These are phyloP conservation scores for Acleris sparsana DNA, from an alignment of 2,888 invertebrate species.

Conservation along the genomic window DNA sequence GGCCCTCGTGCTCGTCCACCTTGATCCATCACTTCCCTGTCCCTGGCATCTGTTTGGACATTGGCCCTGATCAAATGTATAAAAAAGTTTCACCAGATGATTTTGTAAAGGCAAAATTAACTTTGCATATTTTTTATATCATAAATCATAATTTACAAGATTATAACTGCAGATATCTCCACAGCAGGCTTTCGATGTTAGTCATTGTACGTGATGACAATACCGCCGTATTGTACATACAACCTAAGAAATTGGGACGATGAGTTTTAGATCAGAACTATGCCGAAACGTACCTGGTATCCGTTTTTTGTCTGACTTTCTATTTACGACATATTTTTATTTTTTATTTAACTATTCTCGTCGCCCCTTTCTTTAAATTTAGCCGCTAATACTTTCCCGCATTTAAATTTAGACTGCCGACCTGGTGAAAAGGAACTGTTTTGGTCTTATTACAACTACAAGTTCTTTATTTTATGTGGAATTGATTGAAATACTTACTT, in stretches of 20 bases:
- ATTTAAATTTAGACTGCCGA: neutral
- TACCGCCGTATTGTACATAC: constrained; percentile 33
- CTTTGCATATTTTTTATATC: neutral
- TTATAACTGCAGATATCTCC: neutral
- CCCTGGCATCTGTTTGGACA: too few relatives aligned
- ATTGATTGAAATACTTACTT: too few relatives aligned
- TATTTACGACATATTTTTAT: constrained; percentile 38
- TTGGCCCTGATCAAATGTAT: neutral
- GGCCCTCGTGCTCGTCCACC: too few relatives aligned
- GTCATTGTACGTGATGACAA: constrained; percentile 43
- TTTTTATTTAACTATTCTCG: constrained; percentile 23
- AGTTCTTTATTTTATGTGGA: too few relatives aligned
- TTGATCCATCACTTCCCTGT: too few relatives aligned
- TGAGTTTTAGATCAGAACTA: constrained; percentile 37
- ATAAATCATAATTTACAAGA: neutral
- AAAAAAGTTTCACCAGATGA: neutral
- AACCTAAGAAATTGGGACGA: constrained; percentile 40
- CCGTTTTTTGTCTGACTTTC: constrained; percentile 51
- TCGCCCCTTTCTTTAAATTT: constrained; percentile 19
- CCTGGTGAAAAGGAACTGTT: neutral
- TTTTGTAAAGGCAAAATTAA: neutral
- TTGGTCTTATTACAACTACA: neutral
- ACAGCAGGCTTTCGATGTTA: constrained; percentile 58
- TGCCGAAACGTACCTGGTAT: constrained; percentile 38
- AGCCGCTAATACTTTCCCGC: constrained; percentile 19